Conservation (phyloP, 2,113 vertebrate species). For the Indicator maculatus region DNA sequence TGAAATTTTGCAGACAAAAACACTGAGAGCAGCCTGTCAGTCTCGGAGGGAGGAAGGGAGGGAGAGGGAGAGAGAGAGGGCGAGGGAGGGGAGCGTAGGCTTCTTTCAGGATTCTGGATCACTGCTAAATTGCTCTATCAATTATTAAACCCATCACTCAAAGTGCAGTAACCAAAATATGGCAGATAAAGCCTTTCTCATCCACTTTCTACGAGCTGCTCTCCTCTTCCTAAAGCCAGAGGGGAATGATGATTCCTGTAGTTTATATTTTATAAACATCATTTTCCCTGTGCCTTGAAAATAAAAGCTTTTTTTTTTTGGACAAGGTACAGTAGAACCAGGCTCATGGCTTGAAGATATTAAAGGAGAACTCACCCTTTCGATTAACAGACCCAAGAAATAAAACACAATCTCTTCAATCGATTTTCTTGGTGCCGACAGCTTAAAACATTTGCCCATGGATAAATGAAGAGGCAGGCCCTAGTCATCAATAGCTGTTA, state of each 20-base stretch:
- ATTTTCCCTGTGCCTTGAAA: constrained; percentile 35
- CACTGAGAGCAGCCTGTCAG: constrained; percentile 44
- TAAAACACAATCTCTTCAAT: neutral
- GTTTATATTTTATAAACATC: constrained; percentile 52
- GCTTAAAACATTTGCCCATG: constrained; percentile 20
- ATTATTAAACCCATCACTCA: constrained; percentile 68
- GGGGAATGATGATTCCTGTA: constrained; percentile 52
- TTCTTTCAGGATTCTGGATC: constrained; percentile 67
- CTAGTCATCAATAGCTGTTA: neutral
- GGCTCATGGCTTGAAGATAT: neutral
- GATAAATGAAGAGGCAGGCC: neutral
- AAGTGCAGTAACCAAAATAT: constrained; percentile 56
- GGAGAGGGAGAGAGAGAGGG: neutral
- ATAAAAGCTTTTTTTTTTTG: neutral
- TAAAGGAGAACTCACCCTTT: constrained; percentile 11
- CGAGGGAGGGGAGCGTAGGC: neutral
- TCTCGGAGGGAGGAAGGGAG: neutral
- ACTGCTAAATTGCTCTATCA: constrained; percentile 70
- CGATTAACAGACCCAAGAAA: constrained; percentile 11
- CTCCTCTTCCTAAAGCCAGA: constrained; percentile 45
- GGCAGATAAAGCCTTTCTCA: constrained; percentile 64
- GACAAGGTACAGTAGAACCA: neutral
- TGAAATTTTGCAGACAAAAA: constrained; percentile 55
- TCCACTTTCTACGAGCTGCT: constrained; percentile 56
- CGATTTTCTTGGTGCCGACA: neutral